Evolutionary conservation across 1,140 invertebrate species (phyloP).

Genomic region (Bombus terrestris): DNA sequence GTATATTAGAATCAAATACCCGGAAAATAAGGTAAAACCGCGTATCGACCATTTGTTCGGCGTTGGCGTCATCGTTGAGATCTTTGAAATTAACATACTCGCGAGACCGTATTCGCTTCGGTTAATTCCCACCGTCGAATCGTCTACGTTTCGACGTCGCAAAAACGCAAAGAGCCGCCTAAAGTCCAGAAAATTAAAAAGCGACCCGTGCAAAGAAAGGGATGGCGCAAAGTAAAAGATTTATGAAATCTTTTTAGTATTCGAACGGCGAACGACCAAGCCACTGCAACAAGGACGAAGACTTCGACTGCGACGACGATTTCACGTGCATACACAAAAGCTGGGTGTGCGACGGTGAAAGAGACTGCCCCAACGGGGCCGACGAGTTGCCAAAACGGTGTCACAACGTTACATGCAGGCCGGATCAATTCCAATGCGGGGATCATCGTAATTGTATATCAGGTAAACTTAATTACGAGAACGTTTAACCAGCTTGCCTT

Average conservation of each 20-base stretch:
- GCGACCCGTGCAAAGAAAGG: background rate
- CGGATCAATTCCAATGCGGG: slow-evolving; percentile 92
- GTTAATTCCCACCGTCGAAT: background rate
- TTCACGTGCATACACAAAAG: slow-evolving; percentile 93
- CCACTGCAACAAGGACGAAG: slow-evolving; percentile 85
- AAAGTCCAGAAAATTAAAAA: background rate
- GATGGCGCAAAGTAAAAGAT: background rate
- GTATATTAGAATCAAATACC: no score
- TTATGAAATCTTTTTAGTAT: slow-evolving; percentile 22
- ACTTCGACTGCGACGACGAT: slow-evolving; percentile 93
- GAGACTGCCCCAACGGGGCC: slow-evolving; percentile 91
- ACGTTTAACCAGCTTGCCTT: background rate
- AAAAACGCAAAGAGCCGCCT: no score
- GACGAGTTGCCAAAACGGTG: slow-evolving; percentile 89
- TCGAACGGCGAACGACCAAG: slow-evolving; percentile 66
- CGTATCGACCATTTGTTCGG: no score
- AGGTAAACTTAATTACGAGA: slow-evolving; percentile 66
- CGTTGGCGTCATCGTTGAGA: background rate
- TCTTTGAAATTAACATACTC: background rate
- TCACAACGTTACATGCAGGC: slow-evolving; percentile 89
- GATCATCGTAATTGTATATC: slow-evolving; percentile 91
- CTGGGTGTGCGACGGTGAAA: slow-evolving; percentile 94
- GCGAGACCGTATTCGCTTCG: background rate
- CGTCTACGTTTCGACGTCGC: background rate
- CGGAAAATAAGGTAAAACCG: no score